Base-by-base conservation (phyloP, 2,797 vertebrate genomes). In the Bovichtus diacanthus region DNA sequence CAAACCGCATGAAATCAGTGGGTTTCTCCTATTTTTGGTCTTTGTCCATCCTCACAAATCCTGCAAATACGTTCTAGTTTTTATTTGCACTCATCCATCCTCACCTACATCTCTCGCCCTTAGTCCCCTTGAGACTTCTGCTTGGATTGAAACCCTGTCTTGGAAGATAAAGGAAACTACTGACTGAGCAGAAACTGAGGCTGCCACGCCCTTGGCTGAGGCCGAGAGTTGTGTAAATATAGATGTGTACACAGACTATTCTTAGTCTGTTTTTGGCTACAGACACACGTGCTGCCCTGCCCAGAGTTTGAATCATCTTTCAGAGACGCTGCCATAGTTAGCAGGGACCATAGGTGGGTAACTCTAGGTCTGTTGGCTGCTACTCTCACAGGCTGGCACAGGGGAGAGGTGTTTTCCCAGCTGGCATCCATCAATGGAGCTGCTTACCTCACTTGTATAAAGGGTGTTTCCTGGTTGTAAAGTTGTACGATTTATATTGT, bases 371-470 rank as follows among this genome's bases (percentile, higher is more conserved):
- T 47, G 29, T 56, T 81, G 79, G 88, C 79, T 61, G 63, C 58
- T 54, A 7, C 58, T 34, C 55, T 66, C 67, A 54, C 39, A 53
- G 55, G 13, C 80, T 80, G 84, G 82, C 85, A 85, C 23, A 53
- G 29, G 16, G 21, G 23, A 81, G 74, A 82, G 88, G 91, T 92
- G 81, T 85, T 93, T 93, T 94, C 87, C 91, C 70, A 83, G 77
- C 82, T 91, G 88, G 88, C 89, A 88, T 60, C 31, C 29, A 65
- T 78, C 69, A 69, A 36, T 34, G 67, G 78, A 85, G 84, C 68
- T 50, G 77, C 74, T 89, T 68, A 85, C 73, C 61, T 92, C 77
- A 85, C 67, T 80, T 64, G 51, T 65, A 64, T 61, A 56, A 78
- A 87, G 83, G 84, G 81, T 90, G 87, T 90, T 90, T 88, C 89